Conservation (phyloP, 2,888 invertebrate genomes). For the Spilosoma lubricipeda region DNA sequence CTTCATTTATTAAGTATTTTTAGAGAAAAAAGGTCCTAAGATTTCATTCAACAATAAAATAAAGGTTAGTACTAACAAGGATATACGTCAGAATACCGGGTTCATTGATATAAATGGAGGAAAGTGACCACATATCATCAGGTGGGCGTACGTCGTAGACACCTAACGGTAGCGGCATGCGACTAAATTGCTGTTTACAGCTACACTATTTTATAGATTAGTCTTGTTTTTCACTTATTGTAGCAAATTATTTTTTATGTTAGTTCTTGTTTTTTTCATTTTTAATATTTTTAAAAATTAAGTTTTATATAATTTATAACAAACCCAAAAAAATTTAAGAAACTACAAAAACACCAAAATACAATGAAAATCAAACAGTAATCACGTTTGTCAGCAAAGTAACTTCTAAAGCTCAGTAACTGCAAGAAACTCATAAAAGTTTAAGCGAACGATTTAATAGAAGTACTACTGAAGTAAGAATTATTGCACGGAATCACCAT, state of each 20-base stretch:
- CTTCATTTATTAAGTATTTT: slow-evolving; percentile 36
- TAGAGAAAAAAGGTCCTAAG: slow-evolving; percentile 20
- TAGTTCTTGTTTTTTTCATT: slow-evolving; percentile 1
- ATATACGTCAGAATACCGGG: slow-evolving; percentile 37
- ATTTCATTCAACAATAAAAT: slow-evolving; percentile 38
- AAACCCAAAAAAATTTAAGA: slow-evolving; percentile 31
- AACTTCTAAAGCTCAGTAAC: slow-evolving; percentile 47
- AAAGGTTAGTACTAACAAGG: slow-evolving; percentile 35
- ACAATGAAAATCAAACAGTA: slow-evolving; percentile 48
- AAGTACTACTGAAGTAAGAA: slow-evolving; percentile 71
- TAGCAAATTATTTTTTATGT: not conserved
- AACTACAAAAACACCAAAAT: slow-evolving; percentile 34
- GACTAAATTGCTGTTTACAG: slow-evolving; percentile 20
- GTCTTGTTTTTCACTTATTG: not conserved
- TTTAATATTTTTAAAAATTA: slow-evolving; percentile 20
- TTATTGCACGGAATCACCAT: slow-evolving; percentile 80
- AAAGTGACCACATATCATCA: slow-evolving; percentile 56
- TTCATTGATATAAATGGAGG: slow-evolving; percentile 52
- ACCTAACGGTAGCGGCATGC: slow-evolving; percentile 16
- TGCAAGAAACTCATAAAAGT: slow-evolving; percentile 66
- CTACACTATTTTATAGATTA: slow-evolving; percentile 7
- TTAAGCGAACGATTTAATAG: slow-evolving; percentile 67
- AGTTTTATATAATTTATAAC: slow-evolving; percentile 21
- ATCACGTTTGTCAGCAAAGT: slow-evolving; percentile 50
- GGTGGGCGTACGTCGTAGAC: slow-evolving; percentile 47